Conservation (phyloP, 2,113 vertebrate species). For the Podarcis raffonei region DNA sequence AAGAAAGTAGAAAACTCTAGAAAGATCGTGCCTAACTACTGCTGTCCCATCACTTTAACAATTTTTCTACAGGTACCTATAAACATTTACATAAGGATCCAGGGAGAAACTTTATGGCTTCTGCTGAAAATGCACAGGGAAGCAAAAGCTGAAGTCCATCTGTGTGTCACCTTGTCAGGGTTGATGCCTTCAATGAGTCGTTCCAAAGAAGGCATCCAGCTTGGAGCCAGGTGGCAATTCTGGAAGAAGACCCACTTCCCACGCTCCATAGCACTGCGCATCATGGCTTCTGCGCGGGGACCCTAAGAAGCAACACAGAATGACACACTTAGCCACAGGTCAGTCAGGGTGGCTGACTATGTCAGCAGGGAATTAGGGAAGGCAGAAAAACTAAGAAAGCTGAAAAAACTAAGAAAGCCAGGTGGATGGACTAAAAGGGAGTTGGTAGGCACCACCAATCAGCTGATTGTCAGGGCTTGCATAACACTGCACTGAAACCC, state of each 20-base stretch:
- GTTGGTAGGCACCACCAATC: no score
- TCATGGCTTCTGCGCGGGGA: slow-evolving; percentile 86
- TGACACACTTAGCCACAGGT: background rate
- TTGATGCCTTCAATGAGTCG: slow-evolving; percentile 87
- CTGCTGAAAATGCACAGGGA: background rate
- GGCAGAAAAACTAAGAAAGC: background rate
- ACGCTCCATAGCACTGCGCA: slow-evolving; percentile 84
- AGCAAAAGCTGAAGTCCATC: background rate
- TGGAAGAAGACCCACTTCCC: slow-evolving; percentile 96
- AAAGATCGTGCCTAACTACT: background rate
- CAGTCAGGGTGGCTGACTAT: background rate
- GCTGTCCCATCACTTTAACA: background rate
- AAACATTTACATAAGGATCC: background rate
- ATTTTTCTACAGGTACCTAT: background rate
- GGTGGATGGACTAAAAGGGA: no score
- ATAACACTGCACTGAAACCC: no score
- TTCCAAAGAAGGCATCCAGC: slow-evolving; percentile 93
- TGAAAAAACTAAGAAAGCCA: background rate
- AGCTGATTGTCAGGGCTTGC: no score
- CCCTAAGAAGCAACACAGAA: slow-evolving; percentile 73
- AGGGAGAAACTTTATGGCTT: background rate
- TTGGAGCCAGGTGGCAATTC: slow-evolving; percentile 94
- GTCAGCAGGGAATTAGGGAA: background rate
- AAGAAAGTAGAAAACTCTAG: background rate
- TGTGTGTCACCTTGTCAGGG: slow-evolving; percentile 78